Evolutionary conservation across 2,888 invertebrate genomes (phyloP).

Genomic region (Thysanoteuthis rhombus): DNA sequence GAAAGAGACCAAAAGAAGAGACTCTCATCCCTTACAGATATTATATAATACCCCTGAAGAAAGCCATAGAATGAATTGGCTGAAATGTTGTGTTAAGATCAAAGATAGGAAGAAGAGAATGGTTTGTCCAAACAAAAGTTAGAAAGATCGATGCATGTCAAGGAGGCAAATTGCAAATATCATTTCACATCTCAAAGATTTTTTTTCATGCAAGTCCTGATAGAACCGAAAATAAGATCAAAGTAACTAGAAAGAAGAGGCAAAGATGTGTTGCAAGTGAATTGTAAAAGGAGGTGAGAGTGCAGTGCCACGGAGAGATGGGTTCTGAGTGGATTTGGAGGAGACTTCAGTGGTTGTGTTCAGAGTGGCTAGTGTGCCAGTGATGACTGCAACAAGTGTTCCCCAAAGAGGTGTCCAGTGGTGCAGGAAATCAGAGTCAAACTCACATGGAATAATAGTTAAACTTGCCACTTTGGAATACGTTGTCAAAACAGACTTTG

Average conservation of each 20-base stretch:
- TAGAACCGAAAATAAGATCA: not conserved
- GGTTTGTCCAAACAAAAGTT: too few relatives aligned
- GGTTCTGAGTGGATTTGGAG: not conserved
- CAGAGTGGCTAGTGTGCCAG: not conserved
- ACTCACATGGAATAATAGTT: slow-evolving; percentile 30
- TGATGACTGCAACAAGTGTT: not conserved
- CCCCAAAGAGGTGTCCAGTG: not conserved
- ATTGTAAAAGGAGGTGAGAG: not conserved
- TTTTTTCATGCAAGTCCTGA: not conserved
- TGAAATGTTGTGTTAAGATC: too few relatives aligned
- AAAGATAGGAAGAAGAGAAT: too few relatives aligned
- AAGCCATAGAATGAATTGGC: too few relatives aligned
- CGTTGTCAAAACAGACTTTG: slow-evolving; percentile 1
- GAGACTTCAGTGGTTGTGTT: not conserved
- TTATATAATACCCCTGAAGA: too few relatives aligned
- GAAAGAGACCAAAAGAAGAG: too few relatives aligned
- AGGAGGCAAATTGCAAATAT: not conserved
- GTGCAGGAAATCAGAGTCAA: not conserved
- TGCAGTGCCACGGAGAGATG: not conserved
- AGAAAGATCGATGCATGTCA: too few relatives aligned
- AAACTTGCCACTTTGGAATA: slow-evolving; percentile 18
- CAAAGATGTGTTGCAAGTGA: too few relatives aligned
- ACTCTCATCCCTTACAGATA: too few relatives aligned
- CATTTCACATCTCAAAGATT: not conserved
- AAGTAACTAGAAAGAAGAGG: not conserved